Evolutionary conservation across 2,797 vertebrate species (phyloP), one percentile per base, ranked within the genome.

Genomic region (Eleutherodactylus coqui): DNA sequence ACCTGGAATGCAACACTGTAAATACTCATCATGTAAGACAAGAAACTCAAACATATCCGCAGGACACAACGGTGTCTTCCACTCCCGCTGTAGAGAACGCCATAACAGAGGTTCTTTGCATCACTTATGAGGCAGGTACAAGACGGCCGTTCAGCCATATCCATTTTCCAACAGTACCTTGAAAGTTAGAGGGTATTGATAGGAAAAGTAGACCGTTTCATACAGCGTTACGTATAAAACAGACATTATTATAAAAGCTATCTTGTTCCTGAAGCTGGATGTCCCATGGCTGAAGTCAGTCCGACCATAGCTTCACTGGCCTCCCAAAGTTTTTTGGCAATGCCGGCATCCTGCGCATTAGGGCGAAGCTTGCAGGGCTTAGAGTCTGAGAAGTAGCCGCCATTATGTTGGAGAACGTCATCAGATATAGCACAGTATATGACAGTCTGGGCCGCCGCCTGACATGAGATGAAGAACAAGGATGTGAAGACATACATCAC

Each of bases 301-400:
- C 93, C 94, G 60, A 96, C 95, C 86, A 96, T 90, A 86, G 94
- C 92, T 90, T 96, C 95, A 77, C 96, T 96, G 87, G 94, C 94
- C 85, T 96, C 95, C 96, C 96, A 96, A 83, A 96, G 92, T 86
- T 96, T 96, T 85, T 93, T 95, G 24, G 95, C 95, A 55, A 95
- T 94, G 9, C 94, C 95, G 14, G 92, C 85, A 13, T 96, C 96
- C 90, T 92, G 93, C 14, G 94, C 94, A 0, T 94, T 95, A 27
- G 94, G 92, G 3, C 92, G 90, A 83, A 96, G 89, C n/a, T 89
- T 60, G 38, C 93, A 90, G 0, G 89, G 92, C 53, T 85, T 90
- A 87, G 95, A 96, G 93, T 96, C 93, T 0, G 89, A 85, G 27
- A 96, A 96, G 90, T 94, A 95, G 11, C 94, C 94, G 0, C 94